Evolutionary conservation across 2,113 vertebrate genomes (phyloP).

Genomic region (Alaudala cheleensis): DNA sequence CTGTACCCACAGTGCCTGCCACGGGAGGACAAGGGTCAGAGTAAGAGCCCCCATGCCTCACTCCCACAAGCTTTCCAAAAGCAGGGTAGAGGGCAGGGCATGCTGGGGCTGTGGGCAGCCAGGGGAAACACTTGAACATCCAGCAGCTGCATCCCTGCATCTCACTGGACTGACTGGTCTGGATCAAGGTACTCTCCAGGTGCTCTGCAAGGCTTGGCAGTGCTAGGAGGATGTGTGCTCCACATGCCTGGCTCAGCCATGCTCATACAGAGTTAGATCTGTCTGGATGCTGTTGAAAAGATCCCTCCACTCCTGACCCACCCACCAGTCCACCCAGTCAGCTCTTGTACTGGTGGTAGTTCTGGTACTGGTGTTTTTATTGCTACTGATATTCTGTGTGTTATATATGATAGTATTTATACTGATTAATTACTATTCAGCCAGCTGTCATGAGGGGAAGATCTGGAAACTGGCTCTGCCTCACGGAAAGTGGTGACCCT

Average conservation of each 20-base stretch:
- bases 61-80: background rate
- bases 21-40: background rate
- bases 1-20: conserved; percentile 96
- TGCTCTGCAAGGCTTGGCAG: background rate
- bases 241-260: background rate
- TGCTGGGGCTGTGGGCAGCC: background rate
- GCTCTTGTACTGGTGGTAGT: background rate
- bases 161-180: background rate
- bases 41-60: background rate
- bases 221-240: background rate
- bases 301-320: background rate
- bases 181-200: background rate
- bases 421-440: background rate
- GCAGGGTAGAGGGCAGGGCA: background rate
- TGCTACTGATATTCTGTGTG: background rate
- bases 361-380: background rate
- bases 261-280: background rate
- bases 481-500: background rate
- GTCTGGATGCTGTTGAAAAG: background rate
- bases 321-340: background rate
- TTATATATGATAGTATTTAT: background rate
- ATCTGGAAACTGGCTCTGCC: background rate
- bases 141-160: background rate
- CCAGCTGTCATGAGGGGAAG: background rate
- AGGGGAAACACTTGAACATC: background rate